Conservation (phyloP, 2,797 vertebrate genomes). For the Masticophis lateralis region DNA sequence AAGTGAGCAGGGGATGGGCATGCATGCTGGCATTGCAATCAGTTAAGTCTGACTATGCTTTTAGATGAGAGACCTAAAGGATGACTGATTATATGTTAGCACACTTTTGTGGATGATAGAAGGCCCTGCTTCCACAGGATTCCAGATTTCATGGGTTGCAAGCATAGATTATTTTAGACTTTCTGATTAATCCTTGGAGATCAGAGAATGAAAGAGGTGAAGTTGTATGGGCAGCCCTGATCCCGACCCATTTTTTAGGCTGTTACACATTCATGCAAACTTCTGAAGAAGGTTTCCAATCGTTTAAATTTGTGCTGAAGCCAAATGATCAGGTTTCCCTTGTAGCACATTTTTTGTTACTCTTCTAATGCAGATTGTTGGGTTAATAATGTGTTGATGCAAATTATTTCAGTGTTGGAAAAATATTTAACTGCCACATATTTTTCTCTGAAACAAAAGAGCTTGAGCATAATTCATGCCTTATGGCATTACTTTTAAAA, state of each 20-base stretch:
- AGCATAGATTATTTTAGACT: neutral
- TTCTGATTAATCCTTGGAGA: neutral
- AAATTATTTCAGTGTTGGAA: slow-evolving; percentile 28
- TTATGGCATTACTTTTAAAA: slow-evolving; percentile 63
- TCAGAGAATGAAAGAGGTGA: neutral
- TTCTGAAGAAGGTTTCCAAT: neutral
- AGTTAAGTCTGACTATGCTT: neutral
- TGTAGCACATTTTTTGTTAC: neutral
- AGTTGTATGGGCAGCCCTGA: neutral
- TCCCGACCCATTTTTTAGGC: neutral
- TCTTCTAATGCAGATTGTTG: slow-evolving; percentile 1
- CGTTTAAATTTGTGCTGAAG: neutral
- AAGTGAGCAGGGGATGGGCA: neutral
- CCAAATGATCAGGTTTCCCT: neutral
- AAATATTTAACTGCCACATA: slow-evolving; percentile 39
- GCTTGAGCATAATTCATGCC: slow-evolving; percentile 54
- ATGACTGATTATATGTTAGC: neutral
- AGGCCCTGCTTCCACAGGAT: neutral
- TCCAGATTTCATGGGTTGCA: neutral
- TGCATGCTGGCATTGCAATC: neutral
- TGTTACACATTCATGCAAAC: neutral
- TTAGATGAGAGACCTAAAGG: neutral
- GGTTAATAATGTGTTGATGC: slow-evolving; percentile 34
- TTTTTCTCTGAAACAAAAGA: slow-evolving; percentile 62
- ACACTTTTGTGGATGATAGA: neutral